Conservation (phyloP, 2,113 vertebrate genomes). For the Perca flavescens region DNA sequence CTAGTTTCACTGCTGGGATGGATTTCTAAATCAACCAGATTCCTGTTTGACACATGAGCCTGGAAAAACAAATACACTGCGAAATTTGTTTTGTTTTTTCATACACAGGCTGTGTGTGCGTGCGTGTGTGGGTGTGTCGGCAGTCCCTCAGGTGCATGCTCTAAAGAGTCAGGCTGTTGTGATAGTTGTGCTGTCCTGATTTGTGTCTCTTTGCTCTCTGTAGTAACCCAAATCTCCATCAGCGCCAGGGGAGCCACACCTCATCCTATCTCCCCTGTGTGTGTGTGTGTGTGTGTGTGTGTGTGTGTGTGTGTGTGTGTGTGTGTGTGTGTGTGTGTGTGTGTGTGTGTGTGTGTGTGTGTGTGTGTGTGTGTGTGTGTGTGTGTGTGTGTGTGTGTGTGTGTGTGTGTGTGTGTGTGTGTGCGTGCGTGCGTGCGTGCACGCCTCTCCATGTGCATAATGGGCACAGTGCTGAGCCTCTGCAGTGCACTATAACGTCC, state of each 20-base stretch:
- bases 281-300: slow-evolving; percentile 27
- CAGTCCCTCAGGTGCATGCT: slow-evolving; percentile 24
- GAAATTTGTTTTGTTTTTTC: not conserved
- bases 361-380: slow-evolving; percentile 27
- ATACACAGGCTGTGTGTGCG: too few species aligned
- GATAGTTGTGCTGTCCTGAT: slow-evolving; percentile 50
- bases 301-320: not conserved
- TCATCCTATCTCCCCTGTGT: slow-evolving; percentile 9
- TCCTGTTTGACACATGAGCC: not conserved
- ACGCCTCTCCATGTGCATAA: slow-evolving; percentile 18
- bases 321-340: not conserved
- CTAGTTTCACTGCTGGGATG: too few species aligned
- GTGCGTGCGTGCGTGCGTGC: too few species aligned
- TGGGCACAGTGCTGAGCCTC: slow-evolving; percentile 12
- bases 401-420: not conserved
- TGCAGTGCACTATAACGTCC: not conserved
- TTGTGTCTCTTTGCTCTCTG: slow-evolving; percentile 40
- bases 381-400: not conserved
- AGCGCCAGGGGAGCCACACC: slow-evolving; percentile 53
- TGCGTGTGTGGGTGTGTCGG: not conserved
- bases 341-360: slow-evolving; percentile 19
- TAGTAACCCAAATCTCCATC: slow-evolving; percentile 72
- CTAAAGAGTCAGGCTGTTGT: slow-evolving; percentile 41
- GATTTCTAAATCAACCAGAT: not conserved
- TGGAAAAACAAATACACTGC: not conserved